A percentile compares a stretch with the other conserved stretches of the same genome.
Evolutionary conservation across 2,797 vertebrate genomes (phyloP).

Genomic region (Cossypha niveicapilla): DNA sequence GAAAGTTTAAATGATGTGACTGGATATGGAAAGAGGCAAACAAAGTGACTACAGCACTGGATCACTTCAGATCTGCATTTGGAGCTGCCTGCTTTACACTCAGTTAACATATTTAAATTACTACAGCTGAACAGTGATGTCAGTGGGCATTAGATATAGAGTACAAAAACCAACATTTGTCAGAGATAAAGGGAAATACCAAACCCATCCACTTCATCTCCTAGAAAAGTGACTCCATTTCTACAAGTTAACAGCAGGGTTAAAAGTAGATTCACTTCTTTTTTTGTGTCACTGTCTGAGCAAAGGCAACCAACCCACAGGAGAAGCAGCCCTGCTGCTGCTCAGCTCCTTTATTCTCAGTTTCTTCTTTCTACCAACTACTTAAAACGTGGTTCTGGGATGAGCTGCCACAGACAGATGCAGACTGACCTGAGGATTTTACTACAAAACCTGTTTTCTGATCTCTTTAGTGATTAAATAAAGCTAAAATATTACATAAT

Average conservation of each 20-base stretch:
- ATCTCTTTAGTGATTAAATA: neutral
- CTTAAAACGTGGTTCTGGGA: neutral
- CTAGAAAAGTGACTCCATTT: neutral
- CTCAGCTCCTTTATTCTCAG: neutral
- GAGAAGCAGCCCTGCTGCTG: neutral
- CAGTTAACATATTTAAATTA: neutral
- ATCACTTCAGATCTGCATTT: neutral
- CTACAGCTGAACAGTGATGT: neutral
- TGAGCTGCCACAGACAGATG: neutral
- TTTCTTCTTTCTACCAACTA: neutral
- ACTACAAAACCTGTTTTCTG: neutral
- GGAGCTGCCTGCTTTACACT: neutral
- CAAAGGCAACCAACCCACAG: neutral
- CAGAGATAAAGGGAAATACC: neutral
- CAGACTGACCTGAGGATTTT: neutral
- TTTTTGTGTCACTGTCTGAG: neutral
- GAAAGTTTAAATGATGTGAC: fast-evolving
- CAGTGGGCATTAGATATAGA: neutral
- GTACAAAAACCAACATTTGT: neutral
- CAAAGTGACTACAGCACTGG: neutral
- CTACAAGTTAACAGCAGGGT: neutral
- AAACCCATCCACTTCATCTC: neutral
- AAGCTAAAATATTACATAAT: neutral
- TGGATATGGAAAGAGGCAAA: neutral
- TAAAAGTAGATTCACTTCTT: neutral